phyloP scores from a whole-genome alignment of 2,888 invertebrate genomes.

The Nemotelus nigrinus region DNA sequence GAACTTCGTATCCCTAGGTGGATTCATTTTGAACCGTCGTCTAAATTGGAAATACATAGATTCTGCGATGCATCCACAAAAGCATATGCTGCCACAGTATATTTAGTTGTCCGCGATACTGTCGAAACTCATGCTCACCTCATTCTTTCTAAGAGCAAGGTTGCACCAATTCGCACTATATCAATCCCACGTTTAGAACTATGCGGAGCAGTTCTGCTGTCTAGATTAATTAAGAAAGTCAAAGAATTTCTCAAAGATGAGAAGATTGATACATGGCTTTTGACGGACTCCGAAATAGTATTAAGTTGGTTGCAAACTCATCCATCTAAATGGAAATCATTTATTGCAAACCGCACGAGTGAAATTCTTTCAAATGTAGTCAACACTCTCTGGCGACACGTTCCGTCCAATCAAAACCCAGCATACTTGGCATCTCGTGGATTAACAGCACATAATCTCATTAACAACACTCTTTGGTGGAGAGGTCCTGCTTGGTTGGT shows the following conservation, averaged over 20 bases:
- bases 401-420: neutral
- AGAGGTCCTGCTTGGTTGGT: neutral
- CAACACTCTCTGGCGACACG: neutral
- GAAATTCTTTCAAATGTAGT: neutral
- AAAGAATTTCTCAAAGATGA: no score
- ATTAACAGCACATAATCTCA: neutral
- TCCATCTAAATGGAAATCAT: neutral
- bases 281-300: neutral
- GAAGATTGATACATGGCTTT: neutral
- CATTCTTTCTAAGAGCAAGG: no score
- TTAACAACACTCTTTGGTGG: neutral
- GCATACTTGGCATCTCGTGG: neutral
- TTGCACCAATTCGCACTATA: no score
- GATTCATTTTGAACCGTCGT: neutral
- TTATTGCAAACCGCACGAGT: neutral
- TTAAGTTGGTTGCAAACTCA: neutral
- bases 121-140: no score
- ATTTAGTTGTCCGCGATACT: neutral
- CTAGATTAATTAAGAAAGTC: no score
- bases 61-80: neutral
- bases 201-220: no score
- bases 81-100: neutral
- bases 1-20: neutral
- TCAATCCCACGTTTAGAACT: no score
- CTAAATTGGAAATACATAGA: neutral